A percentile compares a stretch with the other conserved stretches of the same genome.
phyloP scores from a whole-genome alignment of 2,113 vertebrate genomes.

The Rhea pennata region DNA sequence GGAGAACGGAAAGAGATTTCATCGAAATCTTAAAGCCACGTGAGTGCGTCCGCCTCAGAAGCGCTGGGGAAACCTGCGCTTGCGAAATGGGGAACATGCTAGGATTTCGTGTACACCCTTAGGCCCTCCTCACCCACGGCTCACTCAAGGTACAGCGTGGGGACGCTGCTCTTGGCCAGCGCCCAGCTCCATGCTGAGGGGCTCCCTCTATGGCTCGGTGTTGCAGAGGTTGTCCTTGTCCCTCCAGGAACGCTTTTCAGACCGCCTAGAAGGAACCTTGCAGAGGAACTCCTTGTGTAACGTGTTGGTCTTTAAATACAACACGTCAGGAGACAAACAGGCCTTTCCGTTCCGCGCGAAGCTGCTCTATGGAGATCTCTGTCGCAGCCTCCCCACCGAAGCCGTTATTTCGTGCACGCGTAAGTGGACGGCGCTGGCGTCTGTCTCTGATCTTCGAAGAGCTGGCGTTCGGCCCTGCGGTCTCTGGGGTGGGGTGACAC shows the following conservation, averaged over 20 bases:
- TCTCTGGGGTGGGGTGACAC: background rate
- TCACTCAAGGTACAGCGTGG: background rate
- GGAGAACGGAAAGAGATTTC: background rate
- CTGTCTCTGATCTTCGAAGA: background rate
- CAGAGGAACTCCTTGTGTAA: conserved; percentile 73
- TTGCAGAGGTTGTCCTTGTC: background rate
- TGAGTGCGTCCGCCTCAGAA: background rate
- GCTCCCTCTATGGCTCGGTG: background rate
- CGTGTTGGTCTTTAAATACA: conserved; percentile 71
- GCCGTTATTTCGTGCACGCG: conserved; percentile 35
- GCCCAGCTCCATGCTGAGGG: accelerated
- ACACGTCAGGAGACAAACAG: background rate
- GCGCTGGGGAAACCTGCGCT: no score
- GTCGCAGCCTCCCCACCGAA: conserved; percentile 60
- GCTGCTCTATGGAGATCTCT: conserved; percentile 63
- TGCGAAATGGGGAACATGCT: background rate
- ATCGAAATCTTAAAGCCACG: background rate
- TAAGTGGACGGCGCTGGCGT: background rate
- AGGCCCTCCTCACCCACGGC: background rate
- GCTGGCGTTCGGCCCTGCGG: background rate
- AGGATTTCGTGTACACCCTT: background rate
- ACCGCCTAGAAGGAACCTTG: conserved; percentile 46
- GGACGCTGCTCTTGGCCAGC: background rate
- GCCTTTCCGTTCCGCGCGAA: conserved; percentile 16
- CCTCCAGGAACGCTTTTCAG: conserved; percentile 44